A percentile compares a stretch with the other conserved stretches of the same genome.
Conservation (phyloP, 2,888 invertebrate species). For the Drosophila demipolita region DNA sequence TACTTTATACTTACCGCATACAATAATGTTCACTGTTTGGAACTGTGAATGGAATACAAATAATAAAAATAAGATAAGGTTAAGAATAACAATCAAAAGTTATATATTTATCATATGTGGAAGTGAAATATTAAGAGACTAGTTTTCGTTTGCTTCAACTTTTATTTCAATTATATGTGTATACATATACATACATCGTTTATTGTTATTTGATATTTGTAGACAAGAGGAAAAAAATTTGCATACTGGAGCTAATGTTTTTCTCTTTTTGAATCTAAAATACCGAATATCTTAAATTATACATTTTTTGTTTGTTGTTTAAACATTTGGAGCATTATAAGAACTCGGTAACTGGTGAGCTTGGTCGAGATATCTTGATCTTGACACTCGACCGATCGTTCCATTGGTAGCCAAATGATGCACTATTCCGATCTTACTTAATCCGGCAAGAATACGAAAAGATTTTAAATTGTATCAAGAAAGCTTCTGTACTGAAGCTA, state of each 20-base stretch:
- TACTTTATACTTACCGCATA: background rate
- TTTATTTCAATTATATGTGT: conserved; percentile 11
- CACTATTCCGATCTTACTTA: background rate
- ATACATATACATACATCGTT: background rate
- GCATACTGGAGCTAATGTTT: background rate
- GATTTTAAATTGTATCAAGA: background rate
- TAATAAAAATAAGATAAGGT: background rate
- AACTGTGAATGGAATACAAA: background rate
- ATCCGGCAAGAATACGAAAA: background rate
- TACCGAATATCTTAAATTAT: background rate
- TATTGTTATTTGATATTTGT: conserved; percentile 11
- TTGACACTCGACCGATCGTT: conserved; percentile 5
- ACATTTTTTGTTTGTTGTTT: background rate
- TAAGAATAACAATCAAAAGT: background rate
- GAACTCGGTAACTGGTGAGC: background rate
- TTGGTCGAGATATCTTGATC: conserved; percentile 2
- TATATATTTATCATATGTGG: background rate
- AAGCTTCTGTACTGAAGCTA: background rate
- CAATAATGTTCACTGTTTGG: background rate
- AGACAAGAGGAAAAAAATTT: background rate
- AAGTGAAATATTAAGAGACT: background rate
- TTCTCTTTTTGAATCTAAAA: background rate
- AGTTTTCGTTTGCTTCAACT: conserved; percentile 3
- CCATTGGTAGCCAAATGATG: background rate
- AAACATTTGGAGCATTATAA: conserved; percentile 7